Evolutionary conservation across 1,140 invertebrate species (phyloP).

Genomic region (Halictus rubicundus): DNA sequence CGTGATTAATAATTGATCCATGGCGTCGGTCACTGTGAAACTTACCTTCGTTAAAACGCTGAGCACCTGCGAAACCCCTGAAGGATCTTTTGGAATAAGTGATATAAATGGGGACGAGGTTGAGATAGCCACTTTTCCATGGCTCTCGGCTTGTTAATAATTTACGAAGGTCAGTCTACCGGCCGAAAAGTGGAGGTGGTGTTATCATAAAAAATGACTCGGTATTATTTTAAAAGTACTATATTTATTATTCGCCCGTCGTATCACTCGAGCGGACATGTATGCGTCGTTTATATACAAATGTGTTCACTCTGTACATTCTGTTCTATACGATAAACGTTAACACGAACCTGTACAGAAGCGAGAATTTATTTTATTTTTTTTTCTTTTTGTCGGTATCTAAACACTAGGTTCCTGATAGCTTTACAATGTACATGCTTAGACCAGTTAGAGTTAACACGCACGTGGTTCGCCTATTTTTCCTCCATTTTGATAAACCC

Average conservation of each 20-base stretch:
- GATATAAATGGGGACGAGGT: background rate
- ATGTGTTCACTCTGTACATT: conserved; percentile 73
- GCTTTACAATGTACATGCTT: conserved; percentile 27
- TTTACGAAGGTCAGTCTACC: background rate
- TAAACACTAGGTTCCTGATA: conserved; percentile 40
- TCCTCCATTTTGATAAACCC: background rate
- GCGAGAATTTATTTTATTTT: conserved; percentile 46
- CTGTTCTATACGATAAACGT: conserved; percentile 54
- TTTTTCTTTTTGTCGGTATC: conserved; percentile 22
- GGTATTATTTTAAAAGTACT: conserved; percentile 66
- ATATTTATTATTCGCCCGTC: conserved; percentile 62
- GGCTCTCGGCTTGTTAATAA: conserved; percentile 3
- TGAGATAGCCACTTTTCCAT: background rate
- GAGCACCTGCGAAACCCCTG: too few relatives aligned
- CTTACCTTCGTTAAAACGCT: background rate
- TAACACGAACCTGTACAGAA: conserved; percentile 69
- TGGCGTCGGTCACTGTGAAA: background rate
- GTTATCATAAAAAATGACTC: background rate
- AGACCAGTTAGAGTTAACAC: conserved; percentile 31
- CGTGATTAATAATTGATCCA: background rate
- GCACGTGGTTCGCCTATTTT: conserved; percentile 15
- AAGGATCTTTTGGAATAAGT: background rate
- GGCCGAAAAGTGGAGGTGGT: background rate
- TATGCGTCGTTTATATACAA: conserved; percentile 71
- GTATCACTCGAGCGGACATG: conserved; percentile 46